Percentiles rank a stretch among this genome's conserved stretches.
phyloP scores from a whole-genome alignment of 2,113 vertebrate species.

The Macroglossus sobrinus region DNA sequence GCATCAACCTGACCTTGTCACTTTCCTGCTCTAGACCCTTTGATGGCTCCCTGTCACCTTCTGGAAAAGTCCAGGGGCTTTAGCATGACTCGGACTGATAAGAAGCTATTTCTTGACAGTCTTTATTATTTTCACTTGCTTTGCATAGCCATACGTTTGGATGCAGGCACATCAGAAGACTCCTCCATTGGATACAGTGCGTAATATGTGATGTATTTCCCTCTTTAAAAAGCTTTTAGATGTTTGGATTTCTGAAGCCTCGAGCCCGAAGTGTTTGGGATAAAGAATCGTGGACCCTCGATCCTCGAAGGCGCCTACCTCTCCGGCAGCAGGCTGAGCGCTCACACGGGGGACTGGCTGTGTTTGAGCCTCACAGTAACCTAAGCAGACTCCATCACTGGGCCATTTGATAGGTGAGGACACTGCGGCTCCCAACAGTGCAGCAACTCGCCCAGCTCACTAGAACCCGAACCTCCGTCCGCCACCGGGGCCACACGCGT shows the following conservation, averaged over 20 bases:
- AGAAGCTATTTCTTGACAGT: background rate
- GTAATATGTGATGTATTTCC: background rate
- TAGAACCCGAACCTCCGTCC: fast-evolving
- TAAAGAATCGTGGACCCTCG: background rate
- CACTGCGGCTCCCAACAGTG: background rate
- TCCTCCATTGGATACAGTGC: background rate
- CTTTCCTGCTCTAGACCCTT: background rate
- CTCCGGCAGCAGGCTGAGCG: background rate
- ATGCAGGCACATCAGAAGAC: background rate
- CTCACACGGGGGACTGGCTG: fast-evolving
- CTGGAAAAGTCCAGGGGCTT: background rate
- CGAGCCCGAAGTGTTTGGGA: background rate
- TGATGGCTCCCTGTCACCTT: background rate
- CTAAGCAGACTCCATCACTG: background rate
- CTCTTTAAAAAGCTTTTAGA: background rate
- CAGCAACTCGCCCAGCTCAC: background rate
- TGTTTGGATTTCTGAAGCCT: background rate
- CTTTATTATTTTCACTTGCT: background rate
- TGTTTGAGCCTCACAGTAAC: background rate
- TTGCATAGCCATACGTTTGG: background rate
- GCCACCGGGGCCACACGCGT: fast-evolving
- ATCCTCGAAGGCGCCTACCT: background rate
- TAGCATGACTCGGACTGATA: background rate
- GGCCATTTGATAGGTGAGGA: background rate
- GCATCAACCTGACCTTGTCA: background rate